phyloP scores from a whole-genome alignment of 2,888 invertebrate species.

The Herminia tarsipennalis region DNA sequence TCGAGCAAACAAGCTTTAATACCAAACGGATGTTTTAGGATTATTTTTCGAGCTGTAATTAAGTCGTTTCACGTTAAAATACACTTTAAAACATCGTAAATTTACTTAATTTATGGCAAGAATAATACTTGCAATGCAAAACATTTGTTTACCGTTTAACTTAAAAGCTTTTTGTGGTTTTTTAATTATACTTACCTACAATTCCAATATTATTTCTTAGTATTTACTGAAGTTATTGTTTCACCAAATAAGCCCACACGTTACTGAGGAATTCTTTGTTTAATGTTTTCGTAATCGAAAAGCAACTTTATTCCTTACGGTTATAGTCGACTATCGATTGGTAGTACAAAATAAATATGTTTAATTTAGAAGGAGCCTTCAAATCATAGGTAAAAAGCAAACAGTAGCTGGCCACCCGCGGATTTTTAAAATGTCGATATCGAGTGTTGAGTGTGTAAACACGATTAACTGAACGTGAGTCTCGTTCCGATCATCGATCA shows the following conservation, averaged over 20 bases:
- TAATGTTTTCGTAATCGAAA: constrained; percentile 29
- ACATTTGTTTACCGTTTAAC: constrained; percentile 41
- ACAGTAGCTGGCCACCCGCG: constrained; percentile 82
- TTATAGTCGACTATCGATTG: constrained; percentile 14
- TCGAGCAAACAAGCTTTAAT: constrained; percentile 40
- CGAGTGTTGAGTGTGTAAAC: constrained; percentile 75
- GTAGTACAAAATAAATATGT: constrained; percentile 32
- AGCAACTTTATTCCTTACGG: constrained; percentile 10
- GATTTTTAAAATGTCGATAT: constrained; percentile 66
- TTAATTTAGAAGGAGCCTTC: constrained; percentile 56
- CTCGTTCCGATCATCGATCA: constrained; percentile 72
- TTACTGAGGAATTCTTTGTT: constrained; percentile 36
- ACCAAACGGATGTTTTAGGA: constrained; percentile 58
- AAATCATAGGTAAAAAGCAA: constrained; percentile 70
- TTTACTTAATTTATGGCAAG: constrained; percentile 53
- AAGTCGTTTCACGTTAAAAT: constrained; percentile 59
- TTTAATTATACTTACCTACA: constrained; percentile 41
- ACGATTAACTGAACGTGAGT: constrained; percentile 70
- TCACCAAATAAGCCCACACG: constrained; percentile 58
- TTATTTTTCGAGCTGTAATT: constrained; percentile 57
- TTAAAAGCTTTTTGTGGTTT: constrained; percentile 48
- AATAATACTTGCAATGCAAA: constrained; percentile 28
- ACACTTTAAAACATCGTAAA: constrained; percentile 54
- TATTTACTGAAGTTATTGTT: constrained; percentile 60
- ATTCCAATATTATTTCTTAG: constrained; percentile 47